Conservation (phyloP, 1,140 invertebrate genomes). For the Halictus rubicundus region DNA sequence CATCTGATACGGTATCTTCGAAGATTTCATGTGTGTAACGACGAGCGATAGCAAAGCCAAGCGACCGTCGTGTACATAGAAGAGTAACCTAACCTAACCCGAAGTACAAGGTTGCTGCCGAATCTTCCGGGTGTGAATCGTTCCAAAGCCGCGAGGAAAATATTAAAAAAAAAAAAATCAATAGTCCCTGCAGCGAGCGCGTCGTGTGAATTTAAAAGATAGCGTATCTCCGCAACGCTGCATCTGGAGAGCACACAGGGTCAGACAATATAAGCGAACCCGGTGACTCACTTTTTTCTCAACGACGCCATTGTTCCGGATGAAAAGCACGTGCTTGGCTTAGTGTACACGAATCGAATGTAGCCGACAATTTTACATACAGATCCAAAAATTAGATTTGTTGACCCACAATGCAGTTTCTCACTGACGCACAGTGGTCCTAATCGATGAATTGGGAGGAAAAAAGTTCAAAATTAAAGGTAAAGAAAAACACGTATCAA, state of each 20-base stretch:
- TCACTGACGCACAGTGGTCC: too few relatives aligned
- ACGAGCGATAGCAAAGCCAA: neutral
- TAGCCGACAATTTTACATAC: too few relatives aligned
- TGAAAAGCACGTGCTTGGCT: neutral
- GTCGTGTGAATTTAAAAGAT: neutral
- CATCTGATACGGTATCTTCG: neutral
- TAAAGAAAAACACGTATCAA: too few relatives aligned
- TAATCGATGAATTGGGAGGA: too few relatives aligned
- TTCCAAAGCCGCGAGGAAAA: neutral
- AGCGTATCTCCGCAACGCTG: neutral
- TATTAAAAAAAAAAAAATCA: neutral
- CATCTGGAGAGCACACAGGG: neutral
- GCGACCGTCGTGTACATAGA: neutral
- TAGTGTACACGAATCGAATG: too few relatives aligned
- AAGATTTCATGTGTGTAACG: neutral
- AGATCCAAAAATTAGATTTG: too few relatives aligned
- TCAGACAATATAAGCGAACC: neutral
- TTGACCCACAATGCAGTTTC: too few relatives aligned
- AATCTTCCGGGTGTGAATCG: too few relatives aligned
- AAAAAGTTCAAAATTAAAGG: too few relatives aligned
- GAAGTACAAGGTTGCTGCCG: neutral
- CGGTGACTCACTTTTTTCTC: neutral
- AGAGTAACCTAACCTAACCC: neutral
- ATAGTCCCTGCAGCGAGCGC: too few relatives aligned
- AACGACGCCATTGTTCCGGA: slow-evolving; percentile 6